Conservation (phyloP, 1,140 invertebrate genomes). For the Rhopalosiphum padi region DNA sequence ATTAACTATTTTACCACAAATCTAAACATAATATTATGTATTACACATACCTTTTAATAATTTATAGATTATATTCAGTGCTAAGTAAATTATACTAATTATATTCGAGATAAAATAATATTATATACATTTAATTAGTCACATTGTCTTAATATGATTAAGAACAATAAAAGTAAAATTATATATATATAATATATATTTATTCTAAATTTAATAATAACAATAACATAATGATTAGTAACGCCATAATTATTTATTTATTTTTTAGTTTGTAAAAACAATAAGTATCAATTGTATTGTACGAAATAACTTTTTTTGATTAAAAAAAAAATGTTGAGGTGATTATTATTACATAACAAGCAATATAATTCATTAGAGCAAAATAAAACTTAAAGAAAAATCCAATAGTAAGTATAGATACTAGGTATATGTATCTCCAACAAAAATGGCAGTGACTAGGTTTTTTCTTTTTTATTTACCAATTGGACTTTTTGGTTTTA, state of each 20-base stretch:
- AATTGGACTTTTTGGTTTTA: slow-evolving; percentile 31
- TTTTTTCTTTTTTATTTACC: slow-evolving; percentile 15
- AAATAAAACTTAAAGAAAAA: not conserved
- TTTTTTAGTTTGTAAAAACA: too few species aligned
- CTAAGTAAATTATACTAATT: not conserved
- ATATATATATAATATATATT: too few species aligned
- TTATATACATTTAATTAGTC: not conserved
- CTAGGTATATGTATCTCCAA: not conserved
- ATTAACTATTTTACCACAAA: not conserved
- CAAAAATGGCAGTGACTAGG: not conserved
- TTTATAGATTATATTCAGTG: not conserved
- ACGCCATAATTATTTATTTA: too few species aligned
- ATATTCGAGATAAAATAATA: not conserved
- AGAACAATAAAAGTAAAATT: not conserved
- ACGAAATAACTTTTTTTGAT: not conserved
- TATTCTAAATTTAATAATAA: not conserved
- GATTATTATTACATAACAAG: not conserved
- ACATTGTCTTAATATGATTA: not conserved
- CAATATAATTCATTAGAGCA: not conserved
- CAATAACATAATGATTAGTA: not conserved
- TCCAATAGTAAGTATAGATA: not conserved
- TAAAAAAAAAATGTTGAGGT: not conserved
- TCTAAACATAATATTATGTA: not conserved
- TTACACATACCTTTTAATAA: not conserved
- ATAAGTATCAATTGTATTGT: not conserved